phyloP scores from a whole-genome alignment of 2,888 invertebrate genomes.

The Galerucella calmariensis region DNA sequence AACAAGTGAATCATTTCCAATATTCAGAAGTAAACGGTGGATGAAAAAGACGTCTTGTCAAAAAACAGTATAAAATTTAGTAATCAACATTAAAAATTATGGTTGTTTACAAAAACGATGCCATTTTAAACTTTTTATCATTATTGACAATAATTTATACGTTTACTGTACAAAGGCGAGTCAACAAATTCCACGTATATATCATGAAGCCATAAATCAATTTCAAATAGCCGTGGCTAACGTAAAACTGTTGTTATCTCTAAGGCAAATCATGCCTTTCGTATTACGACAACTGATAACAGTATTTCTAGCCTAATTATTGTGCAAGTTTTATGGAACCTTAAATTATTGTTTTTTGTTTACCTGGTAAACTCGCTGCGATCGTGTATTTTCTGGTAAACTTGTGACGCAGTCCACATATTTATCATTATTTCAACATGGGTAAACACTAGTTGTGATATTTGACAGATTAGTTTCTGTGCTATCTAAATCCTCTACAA shows the following conservation, averaged over 20 bases:
- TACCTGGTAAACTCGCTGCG: conserved; percentile 12
- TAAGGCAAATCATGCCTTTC: conserved; percentile 31
- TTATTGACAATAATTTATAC: conserved; percentile 2
- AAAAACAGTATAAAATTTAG: neutral
- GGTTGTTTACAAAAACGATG: neutral
- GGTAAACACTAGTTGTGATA: conserved; percentile 22
- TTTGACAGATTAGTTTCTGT: conserved; percentile 9
- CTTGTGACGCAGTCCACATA: conserved; percentile 18
- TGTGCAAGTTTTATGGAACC: conserved; percentile 33
- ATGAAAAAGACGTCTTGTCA: too few relatives aligned
- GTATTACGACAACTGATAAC: conserved; percentile 28
- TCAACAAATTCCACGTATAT: conserved; percentile 8
- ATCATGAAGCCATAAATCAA: conserved; percentile 22
- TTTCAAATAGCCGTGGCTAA: conserved; percentile 25
- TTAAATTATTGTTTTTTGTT: conserved; percentile 35
- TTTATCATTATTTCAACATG: conserved; percentile 21
- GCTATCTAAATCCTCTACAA: conserved; percentile 16
- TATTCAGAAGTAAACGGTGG: too few relatives aligned
- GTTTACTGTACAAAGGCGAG: conserved; percentile 2
- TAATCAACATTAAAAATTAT: neutral
- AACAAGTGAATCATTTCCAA: too few relatives aligned
- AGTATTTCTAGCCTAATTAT: conserved; percentile 33
- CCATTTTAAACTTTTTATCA: conserved; percentile 4
- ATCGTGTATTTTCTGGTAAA: conserved; percentile 8
- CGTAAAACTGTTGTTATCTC: conserved; percentile 28